A percentile compares a stretch with the other conserved stretches of the same genome.
phyloP scores from a whole-genome alignment of 2,113 vertebrate species.

The Catharus bicknelli region DNA sequence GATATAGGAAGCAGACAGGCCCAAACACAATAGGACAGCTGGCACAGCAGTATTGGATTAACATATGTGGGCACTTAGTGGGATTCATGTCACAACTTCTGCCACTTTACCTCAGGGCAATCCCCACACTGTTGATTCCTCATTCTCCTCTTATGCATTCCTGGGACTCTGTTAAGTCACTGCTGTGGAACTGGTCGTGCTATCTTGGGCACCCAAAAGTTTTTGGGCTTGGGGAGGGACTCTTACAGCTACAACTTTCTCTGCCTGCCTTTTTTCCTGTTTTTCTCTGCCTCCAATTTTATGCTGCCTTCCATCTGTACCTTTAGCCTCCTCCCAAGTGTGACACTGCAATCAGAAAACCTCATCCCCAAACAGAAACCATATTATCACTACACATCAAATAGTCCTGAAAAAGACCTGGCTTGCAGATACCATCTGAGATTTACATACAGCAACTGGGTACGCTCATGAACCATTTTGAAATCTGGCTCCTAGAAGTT shows the following conservation, averaged over 20 bases:
- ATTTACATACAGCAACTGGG: background rate
- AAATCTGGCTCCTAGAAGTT: constrained; percentile 38
- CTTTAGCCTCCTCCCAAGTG: background rate
- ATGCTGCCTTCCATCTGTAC: background rate
- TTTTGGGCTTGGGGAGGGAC: background rate
- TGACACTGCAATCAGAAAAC: background rate
- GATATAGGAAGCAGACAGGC: background rate
- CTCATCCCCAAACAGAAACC: background rate
- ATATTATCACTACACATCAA: background rate
- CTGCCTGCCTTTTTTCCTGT: background rate
- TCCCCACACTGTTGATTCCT: background rate
- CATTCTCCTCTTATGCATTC: background rate
- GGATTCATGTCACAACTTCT: background rate
- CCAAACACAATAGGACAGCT: background rate
- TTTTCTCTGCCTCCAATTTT: background rate
- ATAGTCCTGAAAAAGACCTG: constrained; percentile 1
- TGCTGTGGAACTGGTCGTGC: background rate
- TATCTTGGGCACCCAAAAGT: background rate
- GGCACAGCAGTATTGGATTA: background rate
- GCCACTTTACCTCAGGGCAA: background rate
- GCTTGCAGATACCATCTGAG: background rate
- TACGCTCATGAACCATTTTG: background rate
- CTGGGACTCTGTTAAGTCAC: background rate
- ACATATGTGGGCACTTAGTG: background rate
- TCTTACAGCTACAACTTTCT: background rate